Evolutionary conservation across 2,888 invertebrate genomes (phyloP).

Genomic region (Melieria crassipennis): DNA sequence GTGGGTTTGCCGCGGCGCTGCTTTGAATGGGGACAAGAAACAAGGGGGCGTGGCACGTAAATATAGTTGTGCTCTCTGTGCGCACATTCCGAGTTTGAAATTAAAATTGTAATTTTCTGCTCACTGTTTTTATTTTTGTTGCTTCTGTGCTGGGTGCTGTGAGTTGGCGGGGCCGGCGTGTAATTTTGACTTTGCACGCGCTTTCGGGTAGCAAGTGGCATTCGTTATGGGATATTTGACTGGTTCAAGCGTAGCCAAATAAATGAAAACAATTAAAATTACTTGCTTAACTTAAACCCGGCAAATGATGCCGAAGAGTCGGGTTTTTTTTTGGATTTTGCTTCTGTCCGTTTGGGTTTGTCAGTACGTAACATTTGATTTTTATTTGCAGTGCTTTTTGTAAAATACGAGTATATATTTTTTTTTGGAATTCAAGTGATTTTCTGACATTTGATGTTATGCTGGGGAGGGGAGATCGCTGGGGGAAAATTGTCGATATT

Average conservation of each 20-base stretch:
- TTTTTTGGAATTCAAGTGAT: too few relatives aligned
- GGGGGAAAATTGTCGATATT: too few relatives aligned
- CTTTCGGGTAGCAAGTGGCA: background rate
- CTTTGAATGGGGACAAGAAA: background rate
- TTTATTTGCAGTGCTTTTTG: too few relatives aligned
- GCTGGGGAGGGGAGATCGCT: too few relatives aligned
- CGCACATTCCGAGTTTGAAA: slow-evolving; percentile 6
- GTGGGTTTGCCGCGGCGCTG: background rate
- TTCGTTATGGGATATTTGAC: background rate
- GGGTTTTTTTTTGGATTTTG: too few relatives aligned
- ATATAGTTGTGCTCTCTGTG: background rate
- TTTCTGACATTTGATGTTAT: too few relatives aligned
- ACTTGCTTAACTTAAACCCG: slow-evolving; percentile 18
- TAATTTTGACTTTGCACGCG: background rate
- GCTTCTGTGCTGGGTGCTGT: background rate
- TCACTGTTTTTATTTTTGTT: slow-evolving; percentile 13
- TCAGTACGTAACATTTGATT: too few relatives aligned
- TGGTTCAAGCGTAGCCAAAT: background rate
- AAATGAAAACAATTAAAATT: slow-evolving; percentile 33
- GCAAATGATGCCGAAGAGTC: slow-evolving; percentile 23
- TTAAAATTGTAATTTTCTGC: slow-evolving; percentile 17
- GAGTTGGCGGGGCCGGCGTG: background rate
- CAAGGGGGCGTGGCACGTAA: too few relatives aligned
- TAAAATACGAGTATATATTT: too few relatives aligned
- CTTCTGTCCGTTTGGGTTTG: too few relatives aligned